phyloP scores from a whole-genome alignment of 2,797 vertebrate species.

The Pterois miles region DNA sequence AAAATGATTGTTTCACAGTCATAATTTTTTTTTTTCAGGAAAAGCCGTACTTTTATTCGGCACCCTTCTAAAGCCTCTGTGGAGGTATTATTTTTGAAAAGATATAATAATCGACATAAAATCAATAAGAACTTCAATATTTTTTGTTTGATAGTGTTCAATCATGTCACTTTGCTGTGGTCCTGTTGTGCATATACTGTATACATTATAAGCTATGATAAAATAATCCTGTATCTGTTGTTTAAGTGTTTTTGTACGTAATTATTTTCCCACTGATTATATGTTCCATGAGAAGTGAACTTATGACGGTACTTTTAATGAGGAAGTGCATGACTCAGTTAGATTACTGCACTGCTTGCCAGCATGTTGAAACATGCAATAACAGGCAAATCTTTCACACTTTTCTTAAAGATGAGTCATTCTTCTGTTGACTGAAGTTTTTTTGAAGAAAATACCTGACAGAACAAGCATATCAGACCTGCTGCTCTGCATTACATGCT shows the following conservation, averaged over 20 bases:
- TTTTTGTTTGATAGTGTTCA: neutral
- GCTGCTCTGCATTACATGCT: neutral
- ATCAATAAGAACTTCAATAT: too few relatives aligned
- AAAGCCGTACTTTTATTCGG: too few relatives aligned
- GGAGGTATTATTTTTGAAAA: too few relatives aligned
- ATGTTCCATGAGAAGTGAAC: neutral
- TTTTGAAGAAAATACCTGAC: neutral
- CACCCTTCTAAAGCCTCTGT: too few relatives aligned
- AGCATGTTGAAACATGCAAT: slow-evolving; percentile 54
- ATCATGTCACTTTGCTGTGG: too few relatives aligned
- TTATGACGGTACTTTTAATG: neutral
- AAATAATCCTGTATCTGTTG: neutral
- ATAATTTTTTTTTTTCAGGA: too few relatives aligned
- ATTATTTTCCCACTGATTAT: neutral
- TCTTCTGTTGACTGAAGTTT: rapidly evolving
- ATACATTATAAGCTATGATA: neutral
- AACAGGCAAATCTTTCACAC: neutral
- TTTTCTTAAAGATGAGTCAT: neutral
- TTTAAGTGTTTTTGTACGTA: neutral
- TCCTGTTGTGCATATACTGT: neutral
- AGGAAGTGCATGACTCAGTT: slow-evolving; percentile 16
- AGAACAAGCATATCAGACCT: neutral
- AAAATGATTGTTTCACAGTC: too few relatives aligned
- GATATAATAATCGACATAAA: too few relatives aligned
- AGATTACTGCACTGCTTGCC: neutral